Evolutionary conservation across 1,140 invertebrate genomes (phyloP), one percentile per base, ranked within the genome.

Genomic region (Uloborus diversus): DNA sequence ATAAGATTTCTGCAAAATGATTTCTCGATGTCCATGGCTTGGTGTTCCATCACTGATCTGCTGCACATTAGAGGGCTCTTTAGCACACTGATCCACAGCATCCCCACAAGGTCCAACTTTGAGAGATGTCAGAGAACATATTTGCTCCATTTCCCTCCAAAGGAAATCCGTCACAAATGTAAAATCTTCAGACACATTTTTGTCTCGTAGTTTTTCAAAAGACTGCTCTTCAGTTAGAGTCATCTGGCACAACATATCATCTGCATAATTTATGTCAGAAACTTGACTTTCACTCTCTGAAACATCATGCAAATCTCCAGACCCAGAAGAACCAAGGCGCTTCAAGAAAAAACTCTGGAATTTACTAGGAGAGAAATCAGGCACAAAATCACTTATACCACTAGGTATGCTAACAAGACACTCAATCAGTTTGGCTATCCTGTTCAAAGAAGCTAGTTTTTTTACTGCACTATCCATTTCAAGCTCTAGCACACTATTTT

Each of bases 351-450:
- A 51, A 23, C 57, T 64, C 32, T 75, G 71, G 35, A 75, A 64
- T 35, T 75, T 75, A 35, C 71, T 75, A 37, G 56, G 57, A n/a
- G 71, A 75, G 53, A 75, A 75, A 33, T 75, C 71, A 28, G 47
- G n/a, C 14, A 20, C 9, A 33, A 27, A 27, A 1, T 51, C 59
- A 32, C n/a, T 73, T 13, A 37, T 30, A 28, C 37, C 27, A 14
- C 17, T 17, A 11, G 35, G n/a, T 61, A 61, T 32, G 14, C 28
- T 53, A 11, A 35, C 37, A n/a, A 75, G 37, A 33, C 57, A 64
- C 64, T 75, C 71, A 25, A 75, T 35, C n/a, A 75, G 23, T 53
- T 75, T 64, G 20, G 59, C 28, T 33, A 75, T 23, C 4, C 33
- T 33, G 35, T 14, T 64, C 17, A 75, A 64, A 27, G 42, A 30